Conservation (phyloP, 2,888 invertebrate genomes). For the Chymomyza caudatula region DNA sequence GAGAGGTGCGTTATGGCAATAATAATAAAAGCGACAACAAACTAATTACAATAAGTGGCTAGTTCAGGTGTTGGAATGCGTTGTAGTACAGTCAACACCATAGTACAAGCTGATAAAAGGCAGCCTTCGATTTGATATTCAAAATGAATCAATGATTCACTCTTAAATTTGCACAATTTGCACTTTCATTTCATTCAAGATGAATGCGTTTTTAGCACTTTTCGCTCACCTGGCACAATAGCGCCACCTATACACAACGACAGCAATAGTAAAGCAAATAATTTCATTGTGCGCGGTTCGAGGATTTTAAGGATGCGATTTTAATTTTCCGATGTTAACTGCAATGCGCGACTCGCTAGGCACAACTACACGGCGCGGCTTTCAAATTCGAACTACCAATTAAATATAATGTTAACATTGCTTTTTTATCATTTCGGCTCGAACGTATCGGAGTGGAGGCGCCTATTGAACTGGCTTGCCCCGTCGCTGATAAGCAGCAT, state of each 20-base stretch:
- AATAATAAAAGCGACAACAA: neutral
- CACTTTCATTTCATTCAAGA: neutral
- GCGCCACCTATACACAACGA: conserved; percentile 30
- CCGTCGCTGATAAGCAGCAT: conserved; percentile 47
- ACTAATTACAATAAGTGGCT: neutral
- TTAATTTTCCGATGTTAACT: neutral
- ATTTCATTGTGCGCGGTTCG: conserved; percentile 35
- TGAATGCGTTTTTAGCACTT: neutral
- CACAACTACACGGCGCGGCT: conserved; percentile 52
- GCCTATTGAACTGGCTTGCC: conserved; percentile 18
- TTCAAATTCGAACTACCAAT: conserved; percentile 69
- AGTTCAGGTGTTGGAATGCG: neutral
- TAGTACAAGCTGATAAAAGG: neutral
- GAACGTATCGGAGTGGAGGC: neutral
- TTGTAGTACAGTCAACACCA: neutral
- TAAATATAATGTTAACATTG: conserved; percentile 68
- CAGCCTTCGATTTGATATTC: neutral
- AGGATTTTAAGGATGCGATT: conserved; percentile 10
- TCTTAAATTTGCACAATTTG: neutral
- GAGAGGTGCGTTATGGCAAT: neutral
- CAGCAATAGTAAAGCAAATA: conserved; percentile 27
- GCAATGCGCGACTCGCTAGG: conserved; percentile 24
- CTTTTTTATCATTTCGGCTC: conserved; percentile 59
- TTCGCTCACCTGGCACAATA: conserved; percentile 48
- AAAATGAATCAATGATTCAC: no score